Evolutionary conservation across 2,888 invertebrate species (phyloP).

Genomic region (Drosophila infuscata): DNA sequence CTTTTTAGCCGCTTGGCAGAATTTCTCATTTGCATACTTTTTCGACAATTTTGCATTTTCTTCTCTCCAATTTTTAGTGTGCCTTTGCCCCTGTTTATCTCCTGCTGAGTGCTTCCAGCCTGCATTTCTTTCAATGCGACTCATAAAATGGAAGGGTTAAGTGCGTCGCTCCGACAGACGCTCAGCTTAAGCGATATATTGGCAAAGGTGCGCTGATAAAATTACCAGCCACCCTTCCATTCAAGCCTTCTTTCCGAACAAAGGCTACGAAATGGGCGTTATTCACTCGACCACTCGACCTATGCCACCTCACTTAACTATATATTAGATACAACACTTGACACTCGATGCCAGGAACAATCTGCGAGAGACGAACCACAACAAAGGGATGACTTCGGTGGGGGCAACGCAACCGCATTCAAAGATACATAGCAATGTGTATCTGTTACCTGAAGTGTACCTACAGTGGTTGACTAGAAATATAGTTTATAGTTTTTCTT

Average conservation of each 20-base stretch:
- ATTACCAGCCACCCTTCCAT: conserved; percentile 4
- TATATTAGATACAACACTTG: conserved; percentile 32
- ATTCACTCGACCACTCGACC: conserved; percentile 4
- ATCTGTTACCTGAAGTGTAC: conserved; percentile 19
- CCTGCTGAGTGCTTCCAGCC: conserved; percentile 51
- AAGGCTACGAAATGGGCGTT: conserved; percentile 6
- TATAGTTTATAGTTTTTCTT: neutral
- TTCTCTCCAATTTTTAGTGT: conserved; percentile 22
- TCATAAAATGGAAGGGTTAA: conserved; percentile 47
- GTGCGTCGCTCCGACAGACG: conserved; percentile 39
- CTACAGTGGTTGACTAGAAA: neutral
- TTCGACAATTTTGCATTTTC: conserved; percentile 69
- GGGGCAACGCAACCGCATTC: conserved; percentile 32
- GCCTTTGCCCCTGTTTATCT: conserved; percentile 49
- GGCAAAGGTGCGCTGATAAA: conserved; percentile 12
- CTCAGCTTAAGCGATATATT: conserved; percentile 30
- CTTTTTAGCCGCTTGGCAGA: conserved; percentile 48
- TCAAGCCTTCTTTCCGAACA: conserved; percentile 5
- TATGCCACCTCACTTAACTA: conserved; percentile 14
- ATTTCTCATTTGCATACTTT: conserved; percentile 74
- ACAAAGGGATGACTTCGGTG: conserved; percentile 46
- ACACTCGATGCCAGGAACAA: conserved; percentile 39
- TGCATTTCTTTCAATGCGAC: conserved; percentile 28
- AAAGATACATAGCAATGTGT: conserved; percentile 28
- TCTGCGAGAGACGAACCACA: conserved; percentile 49